Evolutionary conservation across 1,140 invertebrate species (phyloP).

Genomic region (silkworm (Bombyx mori)): DNA sequence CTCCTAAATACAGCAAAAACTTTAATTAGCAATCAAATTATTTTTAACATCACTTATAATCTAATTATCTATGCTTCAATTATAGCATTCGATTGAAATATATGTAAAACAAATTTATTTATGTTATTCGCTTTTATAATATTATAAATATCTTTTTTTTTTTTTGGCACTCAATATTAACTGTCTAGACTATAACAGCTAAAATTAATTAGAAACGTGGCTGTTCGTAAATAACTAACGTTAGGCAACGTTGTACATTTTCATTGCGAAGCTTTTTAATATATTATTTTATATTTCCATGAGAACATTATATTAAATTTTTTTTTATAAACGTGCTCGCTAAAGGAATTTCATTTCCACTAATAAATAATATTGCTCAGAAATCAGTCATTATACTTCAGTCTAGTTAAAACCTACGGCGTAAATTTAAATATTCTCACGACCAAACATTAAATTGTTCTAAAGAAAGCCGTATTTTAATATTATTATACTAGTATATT

Average conservation of each 20-base stretch:
- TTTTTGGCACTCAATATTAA: slow-evolving; percentile 48
- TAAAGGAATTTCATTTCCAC: slow-evolving; percentile 30
- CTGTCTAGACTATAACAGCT: slow-evolving; percentile 16
- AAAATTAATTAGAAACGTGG: not conserved
- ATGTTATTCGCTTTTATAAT: slow-evolving; percentile 39
- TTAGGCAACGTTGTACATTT: not conserved
- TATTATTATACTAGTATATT: not conserved
- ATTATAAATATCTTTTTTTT: slow-evolving; percentile 26
- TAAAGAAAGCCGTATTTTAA: slow-evolving; percentile 8
- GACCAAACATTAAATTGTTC: slow-evolving; percentile 21
- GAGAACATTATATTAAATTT: not conserved
- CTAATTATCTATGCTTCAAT: slow-evolving; percentile 41
- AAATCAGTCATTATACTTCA: slow-evolving; percentile 62
- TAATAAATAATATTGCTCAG: slow-evolving; percentile 69
- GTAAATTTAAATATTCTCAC: slow-evolving; percentile 10
- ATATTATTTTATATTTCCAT: slow-evolving; percentile 1
- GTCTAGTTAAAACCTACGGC: slow-evolving; percentile 42
- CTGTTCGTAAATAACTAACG: not conserved
- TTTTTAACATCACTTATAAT: slow-evolving; percentile 60
- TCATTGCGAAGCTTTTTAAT: slow-evolving; percentile 3
- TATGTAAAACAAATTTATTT: slow-evolving; percentile 35
- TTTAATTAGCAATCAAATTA: slow-evolving; percentile 49
- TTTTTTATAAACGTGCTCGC: slow-evolving; percentile 1
- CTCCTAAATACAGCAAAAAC: slow-evolving; percentile 67
- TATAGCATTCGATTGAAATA: slow-evolving; percentile 27